A percentile compares a stretch with the other conserved stretches of the same genome.
These are phyloP conservation scores for Plebejus melissa DNA, from an alignment of 2,888 invertebrate species.

Conservation along the genomic window DNA sequence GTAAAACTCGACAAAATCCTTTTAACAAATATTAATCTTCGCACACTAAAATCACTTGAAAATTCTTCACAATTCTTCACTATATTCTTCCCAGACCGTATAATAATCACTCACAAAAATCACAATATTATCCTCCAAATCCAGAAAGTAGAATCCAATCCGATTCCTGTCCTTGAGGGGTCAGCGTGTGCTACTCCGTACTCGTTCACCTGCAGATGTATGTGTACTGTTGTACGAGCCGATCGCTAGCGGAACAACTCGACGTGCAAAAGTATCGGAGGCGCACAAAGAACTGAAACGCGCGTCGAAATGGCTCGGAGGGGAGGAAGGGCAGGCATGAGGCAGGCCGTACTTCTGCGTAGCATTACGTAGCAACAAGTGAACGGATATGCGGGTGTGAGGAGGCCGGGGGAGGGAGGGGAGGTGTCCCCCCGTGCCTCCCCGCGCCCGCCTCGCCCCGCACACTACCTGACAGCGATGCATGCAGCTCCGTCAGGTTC, in stretches of 20 bases:
- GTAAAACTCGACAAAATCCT: constrained; percentile 19
- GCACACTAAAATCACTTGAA: constrained; percentile 18
- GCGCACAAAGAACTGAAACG: constrained; percentile 77
- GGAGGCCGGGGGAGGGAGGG: constrained; percentile 48
- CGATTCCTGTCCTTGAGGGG: constrained; percentile 53
- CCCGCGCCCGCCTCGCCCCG: not conserved
- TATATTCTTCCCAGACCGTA: not conserved
- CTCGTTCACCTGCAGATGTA: constrained; percentile 49
- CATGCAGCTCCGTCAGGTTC: constrained; percentile 42
- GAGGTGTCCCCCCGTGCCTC: constrained; percentile 46
- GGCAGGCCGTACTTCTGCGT: constrained; percentile 53
- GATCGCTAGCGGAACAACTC: constrained; percentile 51
- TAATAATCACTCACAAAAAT: constrained; percentile 18
- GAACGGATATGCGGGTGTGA: constrained; percentile 66
- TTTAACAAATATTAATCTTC: constrained; percentile 16
- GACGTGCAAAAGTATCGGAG: constrained; percentile 63
- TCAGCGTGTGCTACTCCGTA: constrained; percentile 44
- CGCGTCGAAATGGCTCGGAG: constrained; percentile 60
- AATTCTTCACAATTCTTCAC: constrained; percentile 10
- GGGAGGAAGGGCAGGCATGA: constrained; percentile 51
- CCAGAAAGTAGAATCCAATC: constrained; percentile 42
- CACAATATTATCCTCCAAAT: constrained; percentile 40
- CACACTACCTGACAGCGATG: constrained; percentile 59
- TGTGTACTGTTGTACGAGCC: constrained; percentile 46
- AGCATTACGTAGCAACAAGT: constrained; percentile 75